Evolutionary conservation across 2,113 vertebrate species (phyloP), one percentile per base, ranked within the genome.

Genomic region (Colaptes auratus): DNA sequence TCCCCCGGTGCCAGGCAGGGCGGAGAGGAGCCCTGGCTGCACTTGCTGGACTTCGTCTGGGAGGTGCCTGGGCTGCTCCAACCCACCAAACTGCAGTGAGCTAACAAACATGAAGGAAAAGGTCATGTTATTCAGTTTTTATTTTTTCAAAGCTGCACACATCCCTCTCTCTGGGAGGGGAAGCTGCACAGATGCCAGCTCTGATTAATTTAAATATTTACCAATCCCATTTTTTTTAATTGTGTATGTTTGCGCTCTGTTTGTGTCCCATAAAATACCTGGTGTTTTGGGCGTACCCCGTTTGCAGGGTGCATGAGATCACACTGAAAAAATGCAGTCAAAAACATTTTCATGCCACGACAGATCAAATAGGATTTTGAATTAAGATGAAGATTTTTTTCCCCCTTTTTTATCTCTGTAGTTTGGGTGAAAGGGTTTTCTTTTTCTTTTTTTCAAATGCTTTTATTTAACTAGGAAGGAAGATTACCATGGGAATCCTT

Each of bases 321-420:
- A 99, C 98, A 96, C 97, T 97, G 97, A 96, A 99, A 99, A 99
- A 99, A 99, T 99, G 98, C 98, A 98, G 97, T 98, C 98, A 99
- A 99, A 98, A 99, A 98, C 98, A 98, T 98, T 97, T 98, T 99
- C 99, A 88, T 99, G 99, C 98, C 98, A 82, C 98, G 94, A 99
- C 99, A 98, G 98, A 99, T 99, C 99, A 96, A 97, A 98, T 98
- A 97, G 98, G 98, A 98, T 98, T 98, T 98, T 98, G 97, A 97
- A 97, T 98, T 98, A 98, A 98, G 98, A 97, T 97, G 96, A 97
- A 95, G 96, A 97, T 97, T 98, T 97, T 98, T 97, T 97, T 97
- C 98, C 97, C 87, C 92, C 93, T 97, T 97, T 98, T 98, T 95
- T 93, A 86, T 92, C 90, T 92, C 91, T 70, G 33, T 79, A 87